Evolutionary conservation across 2,797 vertebrate genomes (phyloP).

Genomic region (Loriculus beryllinus): DNA sequence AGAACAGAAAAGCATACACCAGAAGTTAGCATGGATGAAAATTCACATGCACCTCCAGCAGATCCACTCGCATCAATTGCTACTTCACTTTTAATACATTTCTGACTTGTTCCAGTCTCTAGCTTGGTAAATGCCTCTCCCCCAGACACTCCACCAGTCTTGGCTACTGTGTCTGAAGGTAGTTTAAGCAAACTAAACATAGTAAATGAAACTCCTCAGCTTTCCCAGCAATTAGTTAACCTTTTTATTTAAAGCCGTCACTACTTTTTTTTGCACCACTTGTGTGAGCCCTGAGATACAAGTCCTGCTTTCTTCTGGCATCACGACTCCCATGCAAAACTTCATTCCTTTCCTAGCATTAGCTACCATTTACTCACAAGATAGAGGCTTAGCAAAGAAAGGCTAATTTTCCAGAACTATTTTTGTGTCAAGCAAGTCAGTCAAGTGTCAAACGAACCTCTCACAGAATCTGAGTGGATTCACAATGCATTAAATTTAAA

Average conservation of each 20-base stretch:
- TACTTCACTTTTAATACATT: neutral
- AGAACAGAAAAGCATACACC: neutral
- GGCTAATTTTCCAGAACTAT: neutral
- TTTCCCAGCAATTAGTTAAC: neutral
- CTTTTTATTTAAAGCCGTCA: neutral
- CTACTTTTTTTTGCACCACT: neutral
- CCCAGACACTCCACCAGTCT: neutral
- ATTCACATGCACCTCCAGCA: neutral
- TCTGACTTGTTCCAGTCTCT: neutral
- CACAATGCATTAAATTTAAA: neutral
- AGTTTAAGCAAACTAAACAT: neutral
- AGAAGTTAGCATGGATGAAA: fast-evolving
- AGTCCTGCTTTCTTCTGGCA: neutral
- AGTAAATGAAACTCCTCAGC: neutral
- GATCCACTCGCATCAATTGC: neutral
- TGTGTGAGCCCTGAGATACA: neutral
- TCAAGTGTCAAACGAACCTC: neutral
- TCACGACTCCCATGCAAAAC: neutral
- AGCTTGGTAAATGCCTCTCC: neutral
- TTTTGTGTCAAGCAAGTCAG: neutral
- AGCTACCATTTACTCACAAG: neutral
- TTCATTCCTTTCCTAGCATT: neutral
- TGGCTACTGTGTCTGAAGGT: neutral
- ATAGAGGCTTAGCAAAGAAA: neutral
- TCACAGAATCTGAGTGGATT: neutral